Evolutionary conservation across 2,888 invertebrate genomes (phyloP), one percentile per base, ranked within the genome.

Genomic region (Cyclophora albipunctata): DNA sequence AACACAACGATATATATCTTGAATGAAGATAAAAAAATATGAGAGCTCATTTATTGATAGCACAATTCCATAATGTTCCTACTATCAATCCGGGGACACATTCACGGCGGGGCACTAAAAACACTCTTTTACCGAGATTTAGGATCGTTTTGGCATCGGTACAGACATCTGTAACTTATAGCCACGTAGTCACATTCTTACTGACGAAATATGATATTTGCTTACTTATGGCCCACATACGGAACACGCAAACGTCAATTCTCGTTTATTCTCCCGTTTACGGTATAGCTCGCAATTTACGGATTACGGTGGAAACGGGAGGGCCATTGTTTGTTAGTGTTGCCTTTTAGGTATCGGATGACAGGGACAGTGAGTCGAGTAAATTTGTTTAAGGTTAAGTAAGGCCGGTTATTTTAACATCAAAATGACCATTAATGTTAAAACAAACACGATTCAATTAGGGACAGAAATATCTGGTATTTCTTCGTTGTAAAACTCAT

Each of bases 91-190:
- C 52, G 54, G 54, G 52, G 48, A 54, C 57, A 54, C 47, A 53
- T 48, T 43, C 20, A 43, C 43, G 46, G 58, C 48, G 48, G 20
- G 37, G 53, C 47, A 57, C 52, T 47, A 35, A 47, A 45, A 54
- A 51, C 46, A 48, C 43, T 51, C 53, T 46, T 47, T 47, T 43
- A 7, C 52, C 43, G 45, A 51, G 53, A 56, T 57, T 55, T 54
- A 51, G 47, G 37, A 54, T 41, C 50, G 42, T 45, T 6, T 43
- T 54, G 53, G 57, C 52, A 53, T 50, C 49, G 47, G 45, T 51
- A 52, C 57, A 53, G 55, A 61, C 56, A 53, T 55, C 57, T 61
- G 59, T 55, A 55, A 61, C 57, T 61, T 58, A 59, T 55, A 46
- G 52, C 52, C 50, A 48, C 54, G 45, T 49, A 50, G 54, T 50